Evolutionary conservation across 2,113 vertebrate species (phyloP).

Genomic region (Petaurus breviceps): DNA sequence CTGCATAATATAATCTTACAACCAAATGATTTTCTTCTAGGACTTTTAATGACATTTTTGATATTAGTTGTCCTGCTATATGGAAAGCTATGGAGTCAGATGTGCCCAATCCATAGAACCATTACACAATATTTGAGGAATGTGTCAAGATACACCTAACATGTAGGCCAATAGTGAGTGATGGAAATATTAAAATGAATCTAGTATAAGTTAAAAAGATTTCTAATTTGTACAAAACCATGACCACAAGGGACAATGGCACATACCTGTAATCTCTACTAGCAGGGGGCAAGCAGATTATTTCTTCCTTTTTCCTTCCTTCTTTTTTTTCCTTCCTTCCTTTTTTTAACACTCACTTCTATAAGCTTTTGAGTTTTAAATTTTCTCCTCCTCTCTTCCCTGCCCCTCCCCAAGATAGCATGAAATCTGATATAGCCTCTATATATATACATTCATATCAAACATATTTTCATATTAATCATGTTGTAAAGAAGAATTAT

Average conservation of each 20-base stretch:
- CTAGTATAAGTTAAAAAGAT: neutral
- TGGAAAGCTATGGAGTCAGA: neutral
- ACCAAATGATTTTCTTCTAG: neutral
- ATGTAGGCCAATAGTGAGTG: neutral
- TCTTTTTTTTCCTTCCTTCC: too few species aligned
- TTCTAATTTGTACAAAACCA: neutral
- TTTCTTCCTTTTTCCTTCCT: too few species aligned
- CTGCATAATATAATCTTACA: neutral
- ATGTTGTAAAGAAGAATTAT: too few species aligned
- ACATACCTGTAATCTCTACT: neutral
- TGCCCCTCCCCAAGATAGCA: too few species aligned
- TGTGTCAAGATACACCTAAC: neutral
- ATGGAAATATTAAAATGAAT: neutral
- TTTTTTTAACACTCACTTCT: too few species aligned
- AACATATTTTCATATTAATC: too few species aligned
- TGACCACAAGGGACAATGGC: neutral
- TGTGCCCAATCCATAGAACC: neutral
- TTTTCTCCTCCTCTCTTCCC: too few species aligned
- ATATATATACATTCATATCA: too few species aligned
- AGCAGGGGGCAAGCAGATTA: neutral
- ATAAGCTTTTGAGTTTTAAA: too few species aligned
- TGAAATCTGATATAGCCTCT: too few species aligned
- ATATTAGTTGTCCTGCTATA: neutral
- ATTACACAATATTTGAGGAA: neutral
- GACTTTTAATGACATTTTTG: neutral